Percentiles rank a stretch among this genome's conserved stretches.
Conservation (phyloP, 37 sponge, comb jelly and placozoan genomes). For the Halichondria panicea region DNA sequence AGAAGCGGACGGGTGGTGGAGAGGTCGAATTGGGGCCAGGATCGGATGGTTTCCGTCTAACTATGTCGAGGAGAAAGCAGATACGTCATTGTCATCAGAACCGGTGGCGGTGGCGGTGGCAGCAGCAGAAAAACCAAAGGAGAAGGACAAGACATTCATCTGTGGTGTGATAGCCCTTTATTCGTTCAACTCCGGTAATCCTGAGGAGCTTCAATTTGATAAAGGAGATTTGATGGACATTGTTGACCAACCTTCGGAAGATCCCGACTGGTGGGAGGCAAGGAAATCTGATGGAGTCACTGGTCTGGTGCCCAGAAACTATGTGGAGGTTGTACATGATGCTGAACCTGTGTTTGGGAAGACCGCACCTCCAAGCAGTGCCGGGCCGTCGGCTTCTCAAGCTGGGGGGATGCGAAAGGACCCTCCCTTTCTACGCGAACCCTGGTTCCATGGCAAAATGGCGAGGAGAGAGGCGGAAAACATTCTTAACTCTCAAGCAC, state of each 20-base stretch:
- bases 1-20: constrained; percentile 97
- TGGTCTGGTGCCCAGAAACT: constrained; percentile 87
- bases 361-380: neutral
- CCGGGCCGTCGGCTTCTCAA: neutral
- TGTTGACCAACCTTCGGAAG: constrained; percentile 79
- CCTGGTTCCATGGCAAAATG: constrained; percentile 86
- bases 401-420: neutral
- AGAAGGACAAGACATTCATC: constrained; percentile 40
- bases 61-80: constrained; percentile 81
- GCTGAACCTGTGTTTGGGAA: constrained; percentile 39
- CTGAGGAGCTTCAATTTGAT: constrained; percentile 77
- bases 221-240: constrained; percentile 85
- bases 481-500: constrained; percentile 43
- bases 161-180: constrained; percentile 78
- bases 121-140: neutral
- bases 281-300: constrained; percentile 47
- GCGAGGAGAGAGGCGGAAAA: constrained; percentile 73
- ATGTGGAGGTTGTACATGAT: constrained; percentile 78
- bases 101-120: neutral
- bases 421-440: constrained; percentile 57
- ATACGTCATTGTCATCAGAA: neutral
- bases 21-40: constrained; percentile 62
- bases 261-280: constrained; percentile 96
- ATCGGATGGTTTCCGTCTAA: constrained; percentile 96
- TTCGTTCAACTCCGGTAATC: constrained; percentile 79